Percentiles rank a stretch among this genome's conserved stretches.
Evolutionary conservation across 2,888 invertebrate species (phyloP).

Genomic region (Leptopilina drosophilae): DNA sequence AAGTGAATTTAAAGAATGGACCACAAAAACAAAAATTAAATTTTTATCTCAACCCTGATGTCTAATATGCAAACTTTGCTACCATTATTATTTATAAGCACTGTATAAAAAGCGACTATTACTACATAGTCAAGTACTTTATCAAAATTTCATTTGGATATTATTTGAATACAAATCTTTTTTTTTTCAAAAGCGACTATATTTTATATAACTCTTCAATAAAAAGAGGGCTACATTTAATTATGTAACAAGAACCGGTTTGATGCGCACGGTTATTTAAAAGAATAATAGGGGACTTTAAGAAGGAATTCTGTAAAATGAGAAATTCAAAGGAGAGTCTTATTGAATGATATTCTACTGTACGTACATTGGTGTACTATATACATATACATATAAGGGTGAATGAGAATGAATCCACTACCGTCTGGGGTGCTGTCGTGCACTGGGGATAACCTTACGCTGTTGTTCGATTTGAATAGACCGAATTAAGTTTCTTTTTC

Average conservation of each 20-base stretch:
- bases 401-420: constrained; percentile 30
- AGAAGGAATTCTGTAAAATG: constrained; percentile 21
- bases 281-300: constrained; percentile 10
- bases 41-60: too few species aligned
- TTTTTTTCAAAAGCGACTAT: too few species aligned
- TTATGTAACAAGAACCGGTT: neutral
- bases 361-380: constrained; percentile 3
- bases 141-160: too few species aligned
- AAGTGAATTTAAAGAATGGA: too few species aligned
- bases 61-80: too few species aligned
- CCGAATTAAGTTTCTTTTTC: constrained; percentile 41
- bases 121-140: too few species aligned
- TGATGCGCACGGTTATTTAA: neutral
- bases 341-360: neutral
- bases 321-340: constrained; percentile 7
- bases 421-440: constrained; percentile 17
- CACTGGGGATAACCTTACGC: constrained; percentile 25
- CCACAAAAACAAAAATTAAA: too few species aligned
- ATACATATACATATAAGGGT: constrained; percentile 6
- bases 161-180: too few species aligned
- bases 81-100: too few species aligned
- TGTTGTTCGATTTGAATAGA: constrained; percentile 38
- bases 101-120: too few species aligned
- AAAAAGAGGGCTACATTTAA: neutral
- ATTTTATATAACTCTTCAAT: too few species aligned